Conservation (phyloP, 30 jellyfish, hydroid and myxozoan species). For the Cassiopea andromeda region DNA sequence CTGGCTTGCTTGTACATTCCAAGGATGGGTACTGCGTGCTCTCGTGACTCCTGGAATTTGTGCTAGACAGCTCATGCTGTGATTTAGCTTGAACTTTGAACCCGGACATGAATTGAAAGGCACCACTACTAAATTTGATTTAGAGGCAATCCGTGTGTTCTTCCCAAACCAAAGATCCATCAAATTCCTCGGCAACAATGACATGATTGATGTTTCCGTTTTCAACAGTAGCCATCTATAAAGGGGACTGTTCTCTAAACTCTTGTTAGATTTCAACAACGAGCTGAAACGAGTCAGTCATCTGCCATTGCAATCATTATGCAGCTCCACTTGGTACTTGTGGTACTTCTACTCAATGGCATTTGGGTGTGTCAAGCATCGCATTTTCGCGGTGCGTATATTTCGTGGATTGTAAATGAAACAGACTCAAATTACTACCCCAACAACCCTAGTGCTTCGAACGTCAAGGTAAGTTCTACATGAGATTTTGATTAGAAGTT, state of each 20-base stretch:
- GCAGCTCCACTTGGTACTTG: neutral
- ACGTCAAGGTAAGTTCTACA: conserved; percentile 15
- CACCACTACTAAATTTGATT: neutral
- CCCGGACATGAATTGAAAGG: neutral
- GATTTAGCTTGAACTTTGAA: neutral
- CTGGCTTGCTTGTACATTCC: too few species aligned
- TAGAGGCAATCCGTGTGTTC: too few species aligned
- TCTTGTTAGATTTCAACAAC: neutral
- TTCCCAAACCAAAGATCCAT: neutral
- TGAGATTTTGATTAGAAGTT: neutral
- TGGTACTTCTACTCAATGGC: neutral
- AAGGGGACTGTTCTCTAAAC: neutral
- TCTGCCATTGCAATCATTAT: too few species aligned
- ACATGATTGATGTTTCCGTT: neutral
- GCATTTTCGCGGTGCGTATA: conserved; percentile 55
- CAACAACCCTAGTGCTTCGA: conserved; percentile 13
- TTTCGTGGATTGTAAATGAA: conserved; percentile 39
- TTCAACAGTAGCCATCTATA: neutral
- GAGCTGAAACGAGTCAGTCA: neutral
- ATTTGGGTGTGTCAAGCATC: conserved; percentile 12
- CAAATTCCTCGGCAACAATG: neutral
- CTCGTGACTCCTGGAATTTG: neutral
- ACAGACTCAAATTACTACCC: conserved; percentile 45
- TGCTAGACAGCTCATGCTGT: neutral
- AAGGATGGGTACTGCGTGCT: too few species aligned